Evolutionary conservation across 2,797 vertebrate species (phyloP).

Genomic region (Emys orbicularis): DNA sequence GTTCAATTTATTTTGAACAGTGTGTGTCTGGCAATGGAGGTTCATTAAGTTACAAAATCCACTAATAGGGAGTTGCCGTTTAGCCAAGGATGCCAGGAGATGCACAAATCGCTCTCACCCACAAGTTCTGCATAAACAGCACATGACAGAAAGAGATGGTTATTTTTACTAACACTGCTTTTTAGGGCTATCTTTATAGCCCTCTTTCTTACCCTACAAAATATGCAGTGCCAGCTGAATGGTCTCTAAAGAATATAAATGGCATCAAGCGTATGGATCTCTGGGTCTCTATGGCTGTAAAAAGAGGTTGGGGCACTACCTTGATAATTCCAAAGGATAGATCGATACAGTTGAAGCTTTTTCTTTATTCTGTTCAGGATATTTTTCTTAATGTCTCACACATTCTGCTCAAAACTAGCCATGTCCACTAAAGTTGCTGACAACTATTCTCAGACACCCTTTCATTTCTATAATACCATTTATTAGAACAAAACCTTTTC

Average conservation of each 20-base stretch:
- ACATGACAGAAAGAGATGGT: neutral
- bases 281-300: neutral
- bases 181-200: neutral
- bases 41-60: neutral
- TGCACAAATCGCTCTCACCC: neutral
- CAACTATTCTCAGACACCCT: slow-evolving; percentile 14
- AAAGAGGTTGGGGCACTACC: rapidly evolving
- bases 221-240: slow-evolving; percentile 7
- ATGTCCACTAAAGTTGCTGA: slow-evolving; percentile 17
- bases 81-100: neutral
- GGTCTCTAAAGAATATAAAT: slow-evolving; percentile 5
- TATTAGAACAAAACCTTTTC: slow-evolving; percentile 26
- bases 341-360: slow-evolving; percentile 40
- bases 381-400: slow-evolving; percentile 45
- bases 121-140: neutral
- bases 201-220: slow-evolving; percentile 27
- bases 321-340: slow-evolving; percentile 17
- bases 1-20: too few species aligned
- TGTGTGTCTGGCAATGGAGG: neutral
- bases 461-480: slow-evolving; percentile 47
- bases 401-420: slow-evolving; percentile 48
- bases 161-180: neutral
- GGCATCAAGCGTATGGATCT: slow-evolving; percentile 44
- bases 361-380: slow-evolving; percentile 4
- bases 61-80: neutral